phyloP scores from a whole-genome alignment of 2,888 invertebrate genomes.

The Caenorhabditis panamensis region DNA sequence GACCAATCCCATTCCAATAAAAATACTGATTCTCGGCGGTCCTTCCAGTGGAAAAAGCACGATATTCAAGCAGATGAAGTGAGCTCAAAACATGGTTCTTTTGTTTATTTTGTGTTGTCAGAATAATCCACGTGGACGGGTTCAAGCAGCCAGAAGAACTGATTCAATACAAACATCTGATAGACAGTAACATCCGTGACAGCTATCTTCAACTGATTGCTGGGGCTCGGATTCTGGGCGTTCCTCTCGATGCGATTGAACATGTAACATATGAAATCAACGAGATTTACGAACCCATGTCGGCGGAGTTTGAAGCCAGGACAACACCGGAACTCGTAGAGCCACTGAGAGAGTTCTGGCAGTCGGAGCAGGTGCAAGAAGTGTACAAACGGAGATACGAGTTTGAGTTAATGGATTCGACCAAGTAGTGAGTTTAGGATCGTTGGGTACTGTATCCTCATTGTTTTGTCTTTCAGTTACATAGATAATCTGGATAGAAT shows the following conservation, averaged over 20 bases:
- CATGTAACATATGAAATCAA: slow-evolving; percentile 22
- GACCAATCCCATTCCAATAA: slow-evolving; percentile 20
- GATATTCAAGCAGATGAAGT: slow-evolving; percentile 69
- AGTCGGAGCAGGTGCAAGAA: slow-evolving; percentile 45
- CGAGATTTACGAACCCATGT: slow-evolving; percentile 11
- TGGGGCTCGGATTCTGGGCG: slow-evolving; percentile 35
- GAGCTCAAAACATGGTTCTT: too few species aligned
- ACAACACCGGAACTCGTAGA: slow-evolving; percentile 31
- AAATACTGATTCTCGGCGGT: slow-evolving; percentile 61
- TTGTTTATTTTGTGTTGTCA: slow-evolving; percentile 11
- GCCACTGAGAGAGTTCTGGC: slow-evolving; percentile 56
- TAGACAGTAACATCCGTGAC: slow-evolving; percentile 52
- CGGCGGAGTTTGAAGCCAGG: slow-evolving; percentile 12
- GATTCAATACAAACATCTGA: slow-evolving; percentile 43
- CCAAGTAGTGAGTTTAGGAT: slow-evolving; percentile 55
- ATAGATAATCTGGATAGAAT: slow-evolving; percentile 61
- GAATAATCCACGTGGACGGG: slow-evolving; percentile 67
- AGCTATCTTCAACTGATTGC: slow-evolving; percentile 53
- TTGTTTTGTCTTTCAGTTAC: slow-evolving; percentile 55
- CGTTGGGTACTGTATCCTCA: too few species aligned
- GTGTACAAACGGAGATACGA: slow-evolving; percentile 51
- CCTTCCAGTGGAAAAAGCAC: slow-evolving; percentile 66
- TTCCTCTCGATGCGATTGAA: slow-evolving; percentile 29
- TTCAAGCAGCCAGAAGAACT: slow-evolving; percentile 55
- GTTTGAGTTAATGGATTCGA: slow-evolving; percentile 59